A percentile compares a stretch with the other conserved stretches of the same genome.
These are phyloP conservation scores for Thymelicus lineola DNA, from an alignment of 2,888 invertebrate genomes.

Conservation along the genomic window DNA sequence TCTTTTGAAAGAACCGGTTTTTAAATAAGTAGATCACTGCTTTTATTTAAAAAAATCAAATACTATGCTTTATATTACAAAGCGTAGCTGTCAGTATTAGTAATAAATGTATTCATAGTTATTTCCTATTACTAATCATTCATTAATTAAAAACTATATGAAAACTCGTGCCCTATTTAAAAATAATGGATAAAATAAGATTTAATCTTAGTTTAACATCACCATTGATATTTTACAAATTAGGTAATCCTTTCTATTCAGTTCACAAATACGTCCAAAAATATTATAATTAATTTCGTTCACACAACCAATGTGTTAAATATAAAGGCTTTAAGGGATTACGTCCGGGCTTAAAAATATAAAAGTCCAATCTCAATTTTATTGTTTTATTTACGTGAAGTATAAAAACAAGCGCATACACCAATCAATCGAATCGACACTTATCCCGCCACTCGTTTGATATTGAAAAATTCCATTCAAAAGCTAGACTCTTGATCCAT, in stretches of 20 bases:
- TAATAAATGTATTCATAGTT: no score
- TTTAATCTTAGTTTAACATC: neutral
- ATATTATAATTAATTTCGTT: no score
- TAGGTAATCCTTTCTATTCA: neutral
- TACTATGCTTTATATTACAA: no score
- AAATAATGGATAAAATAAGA: no score
- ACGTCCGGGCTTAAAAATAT: no score
- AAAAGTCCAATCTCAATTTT: neutral
- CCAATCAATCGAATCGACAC: neutral
- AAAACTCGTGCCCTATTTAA: no score
- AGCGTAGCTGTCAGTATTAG: no score
- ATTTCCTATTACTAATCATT: no score
- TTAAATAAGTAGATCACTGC: neutral
- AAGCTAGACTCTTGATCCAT: neutral
- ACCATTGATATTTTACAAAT: neutral
- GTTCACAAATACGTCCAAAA: neutral
- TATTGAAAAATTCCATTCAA: neutral
- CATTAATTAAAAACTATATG: no score
- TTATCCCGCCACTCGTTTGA: neutral
- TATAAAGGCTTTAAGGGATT: no score
- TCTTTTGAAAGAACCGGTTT: neutral
- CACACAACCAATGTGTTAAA: no score
- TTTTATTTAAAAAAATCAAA: no score
- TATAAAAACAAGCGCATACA: neutral
- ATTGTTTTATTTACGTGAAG: neutral